phyloP scores from a whole-genome alignment of 37 sponge, comb jelly and placozoan genomes.

The Haliclona indistincta region DNA sequence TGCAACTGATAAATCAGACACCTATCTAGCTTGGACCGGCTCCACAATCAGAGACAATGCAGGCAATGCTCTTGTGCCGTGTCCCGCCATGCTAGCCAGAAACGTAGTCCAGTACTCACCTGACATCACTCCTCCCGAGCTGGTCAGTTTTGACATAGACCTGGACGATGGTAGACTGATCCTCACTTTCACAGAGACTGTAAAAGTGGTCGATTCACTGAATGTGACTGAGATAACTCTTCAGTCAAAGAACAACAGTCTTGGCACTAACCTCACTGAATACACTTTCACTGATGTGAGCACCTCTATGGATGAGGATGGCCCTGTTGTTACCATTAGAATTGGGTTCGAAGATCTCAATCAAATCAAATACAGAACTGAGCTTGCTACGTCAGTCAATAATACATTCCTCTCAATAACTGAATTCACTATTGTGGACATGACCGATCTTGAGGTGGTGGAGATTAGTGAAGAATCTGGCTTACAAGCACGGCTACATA shows the following conservation, averaged over 20 bases:
- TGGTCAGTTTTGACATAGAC: conserved; percentile 84
- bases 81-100: conserved; percentile 19
- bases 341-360: conserved; percentile 89
- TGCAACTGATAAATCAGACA: conserved; percentile 29
- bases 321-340: conserved; percentile 67
- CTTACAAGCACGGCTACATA: conserved; percentile 42
- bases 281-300: conserved; percentile 62
- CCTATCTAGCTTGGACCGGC: conserved; percentile 58
- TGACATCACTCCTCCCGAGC: conserved; percentile 72
- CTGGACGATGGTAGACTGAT: conserved; percentile 79
- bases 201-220: conserved; percentile 79
- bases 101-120: conserved; percentile 42
- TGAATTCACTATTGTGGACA: conserved; percentile 68
- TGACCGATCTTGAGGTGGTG: conserved; percentile 57
- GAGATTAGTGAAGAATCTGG: conserved; percentile 12
- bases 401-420: conserved; percentile 76
- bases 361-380: conserved; percentile 70
- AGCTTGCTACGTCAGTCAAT: conserved; percentile 47
- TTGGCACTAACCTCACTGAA: conserved; percentile 4
- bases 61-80: conserved; percentile 56
- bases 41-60: conserved; percentile 68
- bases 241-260: conserved; percentile 24
- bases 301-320: conserved; percentile 70
- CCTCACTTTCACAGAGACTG: conserved; percentile 89
- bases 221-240: conserved; percentile 78